Conservation (phyloP, 1,140 invertebrate genomes). For the Drosophila pandora region DNA sequence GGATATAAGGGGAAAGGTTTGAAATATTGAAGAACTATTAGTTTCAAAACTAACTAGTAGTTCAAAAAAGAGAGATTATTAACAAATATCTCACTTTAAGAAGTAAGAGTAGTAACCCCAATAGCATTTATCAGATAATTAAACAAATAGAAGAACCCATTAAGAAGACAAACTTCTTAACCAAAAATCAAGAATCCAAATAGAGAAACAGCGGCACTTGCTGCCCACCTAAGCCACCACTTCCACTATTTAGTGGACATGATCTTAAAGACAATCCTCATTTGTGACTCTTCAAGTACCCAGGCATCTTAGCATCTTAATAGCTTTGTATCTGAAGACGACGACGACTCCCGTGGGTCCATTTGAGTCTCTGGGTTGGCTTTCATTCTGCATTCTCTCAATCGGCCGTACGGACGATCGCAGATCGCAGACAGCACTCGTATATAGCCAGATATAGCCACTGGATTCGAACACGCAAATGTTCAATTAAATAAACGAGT, state of each 20-base stretch:
- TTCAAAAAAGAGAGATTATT: no score
- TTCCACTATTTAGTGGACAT: neutral
- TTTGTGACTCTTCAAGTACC: neutral
- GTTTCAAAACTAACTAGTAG: no score
- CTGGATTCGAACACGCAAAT: conserved; percentile 57
- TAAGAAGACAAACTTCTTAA: neutral
- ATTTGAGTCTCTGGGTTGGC: conserved; percentile 55
- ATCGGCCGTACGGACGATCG: conserved; percentile 8
- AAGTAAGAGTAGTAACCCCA: no score
- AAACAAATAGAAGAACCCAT: neutral
- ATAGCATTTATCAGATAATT: neutral
- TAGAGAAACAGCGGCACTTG: conserved; percentile 6
- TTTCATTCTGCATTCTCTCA: conserved; percentile 57
- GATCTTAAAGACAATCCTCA: neutral
- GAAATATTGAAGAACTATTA: no score
- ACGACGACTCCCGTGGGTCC: conserved; percentile 9
- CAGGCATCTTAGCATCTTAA: conserved; percentile 1
- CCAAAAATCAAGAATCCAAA: neutral
- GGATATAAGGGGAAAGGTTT: no score
- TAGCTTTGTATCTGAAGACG: neutral
- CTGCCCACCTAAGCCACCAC: conserved; percentile 26
- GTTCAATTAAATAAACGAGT: conserved; percentile 67
- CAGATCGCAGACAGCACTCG: neutral
- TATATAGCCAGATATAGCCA: neutral
- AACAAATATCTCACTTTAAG: no score